phyloP scores from a whole-genome alignment of 1,140 invertebrate genomes.

The Musca domestica region DNA sequence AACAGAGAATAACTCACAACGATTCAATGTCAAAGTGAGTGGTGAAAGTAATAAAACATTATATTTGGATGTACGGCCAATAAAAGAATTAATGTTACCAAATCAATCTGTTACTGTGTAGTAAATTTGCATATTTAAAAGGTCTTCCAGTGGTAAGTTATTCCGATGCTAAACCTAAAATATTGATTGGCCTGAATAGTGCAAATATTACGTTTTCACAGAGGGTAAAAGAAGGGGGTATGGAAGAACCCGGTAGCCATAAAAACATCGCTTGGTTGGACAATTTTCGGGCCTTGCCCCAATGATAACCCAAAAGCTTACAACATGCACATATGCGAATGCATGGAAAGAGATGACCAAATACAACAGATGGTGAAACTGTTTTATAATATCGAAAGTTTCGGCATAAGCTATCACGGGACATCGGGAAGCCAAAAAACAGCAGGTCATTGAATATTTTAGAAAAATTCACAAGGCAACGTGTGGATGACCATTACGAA shows the following conservation, averaged over 20 bases:
- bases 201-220: background rate
- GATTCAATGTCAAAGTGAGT: background rate
- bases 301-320: no score
- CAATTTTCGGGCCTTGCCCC: background rate
- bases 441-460: background rate
- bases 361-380: no score
- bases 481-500: background rate
- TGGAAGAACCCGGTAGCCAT: background rate
- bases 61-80: background rate
- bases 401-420: no score
- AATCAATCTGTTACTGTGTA: background rate
- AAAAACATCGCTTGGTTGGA: no score
- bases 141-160: background rate
- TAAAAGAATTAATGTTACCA: slow-evolving; percentile 4
- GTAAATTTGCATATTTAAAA: background rate
- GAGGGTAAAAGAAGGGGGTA: background rate
- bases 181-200: slow-evolving; percentile 17
- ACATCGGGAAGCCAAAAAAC: background rate
- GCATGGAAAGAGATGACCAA: background rate
- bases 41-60: background rate
- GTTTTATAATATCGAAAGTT: no score
- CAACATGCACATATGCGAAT: background rate
- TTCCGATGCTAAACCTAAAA: background rate
- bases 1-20: background rate
- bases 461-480: background rate